Conservation (phyloP, 2,113 vertebrate genomes). For the Lethenteron reissneri region DNA sequence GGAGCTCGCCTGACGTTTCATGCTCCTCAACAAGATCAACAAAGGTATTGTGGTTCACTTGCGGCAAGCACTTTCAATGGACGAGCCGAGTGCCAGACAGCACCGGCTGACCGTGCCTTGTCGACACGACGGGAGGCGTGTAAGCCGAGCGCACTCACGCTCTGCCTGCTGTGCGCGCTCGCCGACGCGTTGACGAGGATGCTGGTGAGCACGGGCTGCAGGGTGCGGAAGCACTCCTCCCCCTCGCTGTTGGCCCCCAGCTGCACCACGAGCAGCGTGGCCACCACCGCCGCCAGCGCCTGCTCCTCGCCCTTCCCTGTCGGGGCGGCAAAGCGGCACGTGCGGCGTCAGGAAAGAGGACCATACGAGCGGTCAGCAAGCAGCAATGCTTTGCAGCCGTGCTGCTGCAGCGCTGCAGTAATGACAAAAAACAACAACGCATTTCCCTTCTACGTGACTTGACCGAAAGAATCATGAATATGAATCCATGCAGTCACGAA, state of each 20-base stretch:
- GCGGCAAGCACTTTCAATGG: too few relatives aligned
- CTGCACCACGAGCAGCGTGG: conserved; percentile 63
- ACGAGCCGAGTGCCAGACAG: too few relatives aligned
- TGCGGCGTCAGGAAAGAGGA: background rate
- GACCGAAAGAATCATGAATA: too few relatives aligned
- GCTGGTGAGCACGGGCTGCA: conserved; percentile 40
- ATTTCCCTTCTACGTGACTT: too few relatives aligned
- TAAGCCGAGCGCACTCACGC: conserved; percentile 31
- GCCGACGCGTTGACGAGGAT: conserved; percentile 42
- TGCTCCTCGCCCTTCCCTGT: conserved; percentile 70
- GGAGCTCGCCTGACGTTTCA: too few relatives aligned
- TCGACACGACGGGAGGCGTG: background rate
- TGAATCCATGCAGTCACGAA: too few relatives aligned
- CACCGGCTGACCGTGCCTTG: background rate
- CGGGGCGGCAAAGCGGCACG: background rate
- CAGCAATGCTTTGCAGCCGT: too few relatives aligned
- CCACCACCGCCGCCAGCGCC: conserved; percentile 39
- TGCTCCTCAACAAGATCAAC: too few relatives aligned
- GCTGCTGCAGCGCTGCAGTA: too few relatives aligned
- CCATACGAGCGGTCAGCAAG: background rate
- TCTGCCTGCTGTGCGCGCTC: conserved; percentile 42
- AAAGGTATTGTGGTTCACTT: too few relatives aligned
- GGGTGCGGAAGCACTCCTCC: conserved; percentile 46
- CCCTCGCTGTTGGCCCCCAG: conserved; percentile 53
- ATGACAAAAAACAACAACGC: too few relatives aligned